Evolutionary conservation across 2,888 invertebrate species (phyloP).

Genomic region (Disparrhopalites patrizii): DNA sequence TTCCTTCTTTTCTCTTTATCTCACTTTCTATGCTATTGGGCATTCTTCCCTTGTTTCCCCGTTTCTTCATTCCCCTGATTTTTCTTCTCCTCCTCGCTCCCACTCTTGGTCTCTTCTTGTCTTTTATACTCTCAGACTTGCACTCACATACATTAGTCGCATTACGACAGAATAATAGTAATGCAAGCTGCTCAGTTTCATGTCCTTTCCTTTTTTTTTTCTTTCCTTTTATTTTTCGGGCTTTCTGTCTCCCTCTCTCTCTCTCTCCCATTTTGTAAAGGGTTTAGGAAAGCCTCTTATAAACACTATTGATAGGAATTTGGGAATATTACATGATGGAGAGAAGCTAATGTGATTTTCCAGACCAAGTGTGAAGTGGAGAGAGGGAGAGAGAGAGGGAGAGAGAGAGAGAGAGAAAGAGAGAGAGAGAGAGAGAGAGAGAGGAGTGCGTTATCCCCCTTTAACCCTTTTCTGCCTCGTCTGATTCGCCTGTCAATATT

Average conservation of each 20-base stretch:
- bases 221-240: neutral
- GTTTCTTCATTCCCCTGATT: too few species aligned
- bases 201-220: neutral
- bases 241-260: neutral
- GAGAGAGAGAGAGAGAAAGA: neutral
- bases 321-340: slow-evolving; percentile 26
- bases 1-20: too few species aligned
- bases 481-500: slow-evolving; percentile 38
- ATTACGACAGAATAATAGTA: slow-evolving; percentile 24
- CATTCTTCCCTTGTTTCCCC: too few species aligned
- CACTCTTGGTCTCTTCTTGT: too few species aligned
- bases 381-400: neutral
- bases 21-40: too few species aligned
- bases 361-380: slow-evolving; percentile 32
- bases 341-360: slow-evolving; percentile 34
- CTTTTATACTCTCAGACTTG: slow-evolving; percentile 25
- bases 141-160: slow-evolving; percentile 31
- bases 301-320: slow-evolving; percentile 32
- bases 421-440: neutral
- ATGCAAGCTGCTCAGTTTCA: neutral
- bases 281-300: slow-evolving; percentile 19
- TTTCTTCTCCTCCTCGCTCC: neutral
- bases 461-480: slow-evolving; percentile 20
- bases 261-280: neutral
- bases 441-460: neutral